Evolutionary conservation across 1,140 invertebrate species (phyloP), one percentile per base, ranked within the genome.

Genomic region (Leucophenga varia): DNA sequence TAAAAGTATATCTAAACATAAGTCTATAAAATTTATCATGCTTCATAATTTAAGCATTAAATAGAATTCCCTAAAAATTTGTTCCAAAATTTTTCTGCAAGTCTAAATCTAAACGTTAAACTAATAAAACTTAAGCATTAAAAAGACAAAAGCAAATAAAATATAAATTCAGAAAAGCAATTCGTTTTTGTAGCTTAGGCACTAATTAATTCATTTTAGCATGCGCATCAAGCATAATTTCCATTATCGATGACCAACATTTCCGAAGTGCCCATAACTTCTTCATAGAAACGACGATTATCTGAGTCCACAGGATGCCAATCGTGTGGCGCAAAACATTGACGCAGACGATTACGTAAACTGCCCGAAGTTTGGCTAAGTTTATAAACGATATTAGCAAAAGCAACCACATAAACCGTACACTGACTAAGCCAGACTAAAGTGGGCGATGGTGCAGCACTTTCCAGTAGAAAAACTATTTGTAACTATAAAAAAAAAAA

Each of bases 221-320:
- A 35, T 8, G 32, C 16, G 32, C 32, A 20, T 53, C 42, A 49
- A 44, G 64, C 47, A 35, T 45, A 32, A 37, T 64, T 64, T 36
- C 35, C 37, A 41, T 58, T 54, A 50, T 68, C 59, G 25, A 71
- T 53, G 38, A 72, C 70, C 22, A 72, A 58, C 69, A 73, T 72
- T 55, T 73, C 70, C 16, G 70, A 70, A 10, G 57, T 67, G 36
- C 70, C 69, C 65, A 72, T 72, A 12, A 68, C 57, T 21, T 73
- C 70, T 36, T 72, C 70, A 16, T 73, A 73, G 34, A 68, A 70
- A 2, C 54, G 53, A 0, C 69, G 60, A 55, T 72, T 63, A 40
- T 72, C 63, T 31, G 70, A 54, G 57, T 63, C 67, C 13, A 70
- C 65, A 3, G 71, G 71, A 69, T 73, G 67, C 71, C 71, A 73